phyloP scores from a whole-genome alignment of 2,113 vertebrate genomes.

The Vireo altiloquus region DNA sequence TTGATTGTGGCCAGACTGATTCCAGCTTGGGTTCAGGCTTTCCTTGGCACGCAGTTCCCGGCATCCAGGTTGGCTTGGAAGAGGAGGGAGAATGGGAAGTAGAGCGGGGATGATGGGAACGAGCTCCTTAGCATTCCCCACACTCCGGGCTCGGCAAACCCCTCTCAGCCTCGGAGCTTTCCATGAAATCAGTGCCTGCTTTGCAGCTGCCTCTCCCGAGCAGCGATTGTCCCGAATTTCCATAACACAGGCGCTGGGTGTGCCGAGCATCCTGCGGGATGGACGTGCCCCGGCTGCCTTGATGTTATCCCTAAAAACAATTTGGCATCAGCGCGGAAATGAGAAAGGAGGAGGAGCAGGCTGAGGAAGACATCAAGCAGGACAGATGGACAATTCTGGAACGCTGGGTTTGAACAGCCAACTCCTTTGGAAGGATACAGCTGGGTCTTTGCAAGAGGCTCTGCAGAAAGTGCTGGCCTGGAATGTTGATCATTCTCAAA shows the following conservation, averaged over 20 bases:
- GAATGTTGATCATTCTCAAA: neutral
- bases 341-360: neutral
- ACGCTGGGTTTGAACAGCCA: neutral
- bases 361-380: neutral
- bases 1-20: conserved; percentile 44
- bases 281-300: neutral
- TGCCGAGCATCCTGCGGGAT: neutral
- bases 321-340: neutral
- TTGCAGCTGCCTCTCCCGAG: neutral
- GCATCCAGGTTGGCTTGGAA: conserved; percentile 35
- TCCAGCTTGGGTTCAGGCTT: conserved; percentile 29
- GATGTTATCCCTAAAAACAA: neutral
- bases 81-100: neutral
- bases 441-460: neutral
- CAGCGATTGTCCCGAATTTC: conserved; percentile 1
- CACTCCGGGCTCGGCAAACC: conserved; percentile 40
- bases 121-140: conserved; percentile 51
- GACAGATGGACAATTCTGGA: neutral
- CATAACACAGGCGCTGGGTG: neutral
- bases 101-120: conserved; percentile 1
- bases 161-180: conserved; percentile 18
- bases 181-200: conserved; percentile 38
- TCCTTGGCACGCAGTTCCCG: conserved; percentile 27
- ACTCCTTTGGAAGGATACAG: neutral
- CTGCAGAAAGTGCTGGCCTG: neutral